Conservation (phyloP, 2,888 invertebrate genomes). For the Zonitis immaculata region DNA sequence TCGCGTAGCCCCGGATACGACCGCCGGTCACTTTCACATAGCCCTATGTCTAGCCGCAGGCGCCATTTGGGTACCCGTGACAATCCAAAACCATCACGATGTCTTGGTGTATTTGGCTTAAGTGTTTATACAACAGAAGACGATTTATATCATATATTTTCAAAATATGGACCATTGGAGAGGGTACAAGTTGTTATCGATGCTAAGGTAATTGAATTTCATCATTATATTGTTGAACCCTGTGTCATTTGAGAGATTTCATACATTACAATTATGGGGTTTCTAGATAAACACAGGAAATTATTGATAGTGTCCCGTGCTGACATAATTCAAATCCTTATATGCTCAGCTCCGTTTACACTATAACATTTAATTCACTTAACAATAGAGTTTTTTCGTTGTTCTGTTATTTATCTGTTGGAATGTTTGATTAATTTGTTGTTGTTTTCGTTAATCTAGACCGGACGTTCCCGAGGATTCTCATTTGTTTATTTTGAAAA, state of each 20-base stretch:
- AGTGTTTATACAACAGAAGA: slow-evolving; percentile 90
- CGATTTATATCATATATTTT: slow-evolving; percentile 87
- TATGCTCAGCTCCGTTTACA: slow-evolving; percentile 37
- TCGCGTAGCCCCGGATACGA: slow-evolving; percentile 58
- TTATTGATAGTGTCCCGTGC: slow-evolving; percentile 34
- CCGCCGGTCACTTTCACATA: slow-evolving; percentile 62
- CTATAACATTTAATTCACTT: slow-evolving; percentile 32
- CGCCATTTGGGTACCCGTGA: slow-evolving; percentile 77
- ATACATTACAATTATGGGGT: slow-evolving; percentile 25
- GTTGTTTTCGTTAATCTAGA: slow-evolving; percentile 52
- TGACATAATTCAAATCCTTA: slow-evolving; percentile 27
- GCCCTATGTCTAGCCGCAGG: slow-evolving; percentile 77
- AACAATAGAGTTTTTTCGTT: no score
- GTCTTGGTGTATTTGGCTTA: slow-evolving; percentile 92
- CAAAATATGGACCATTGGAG: slow-evolving; percentile 88
- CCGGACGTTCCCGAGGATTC: slow-evolving; percentile 91
- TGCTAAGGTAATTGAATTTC: slow-evolving; percentile 67
- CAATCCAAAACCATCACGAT: slow-evolving; percentile 81
- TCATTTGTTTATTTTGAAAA: slow-evolving; percentile 92
- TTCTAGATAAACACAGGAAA: slow-evolving; percentile 41
- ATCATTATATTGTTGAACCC: no score
- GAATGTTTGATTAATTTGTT: slow-evolving; percentile 1
- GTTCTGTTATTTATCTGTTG: background rate
- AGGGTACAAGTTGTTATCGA: slow-evolving; percentile 93
- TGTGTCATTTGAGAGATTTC: slow-evolving; percentile 37